A percentile compares a stretch with the other conserved stretches of the same genome.
These are phyloP conservation scores for Mesembrinibis cayennensis DNA, from an alignment of 2,113 vertebrate genomes.

Conservation along the genomic window DNA sequence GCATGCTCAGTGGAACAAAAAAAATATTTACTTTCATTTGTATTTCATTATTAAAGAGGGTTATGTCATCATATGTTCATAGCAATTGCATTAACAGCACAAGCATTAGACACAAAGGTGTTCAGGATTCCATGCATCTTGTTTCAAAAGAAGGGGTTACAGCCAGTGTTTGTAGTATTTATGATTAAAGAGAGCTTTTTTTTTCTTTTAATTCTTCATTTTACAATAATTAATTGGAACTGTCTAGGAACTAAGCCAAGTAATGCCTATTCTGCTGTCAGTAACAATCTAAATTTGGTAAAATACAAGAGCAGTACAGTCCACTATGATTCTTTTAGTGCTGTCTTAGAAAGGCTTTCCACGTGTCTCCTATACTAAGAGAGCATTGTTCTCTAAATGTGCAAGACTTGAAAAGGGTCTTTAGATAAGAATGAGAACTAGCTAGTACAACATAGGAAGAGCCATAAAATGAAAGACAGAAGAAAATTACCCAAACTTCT, in stretches of 20 bases:
- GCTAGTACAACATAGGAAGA: neutral
- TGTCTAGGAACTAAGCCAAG: slow-evolving; percentile 32
- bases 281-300: slow-evolving; percentile 36
- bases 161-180: neutral
- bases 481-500: neutral
- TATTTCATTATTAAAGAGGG: slow-evolving; percentile 15
- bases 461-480: neutral
- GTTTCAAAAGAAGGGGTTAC: neutral
- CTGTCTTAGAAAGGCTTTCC: neutral
- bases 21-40: neutral
- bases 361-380: neutral
- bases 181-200: neutral
- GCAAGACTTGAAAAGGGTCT: neutral
- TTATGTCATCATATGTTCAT: neutral
- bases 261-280: slow-evolving; percentile 15
- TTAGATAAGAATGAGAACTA: slow-evolving; percentile 31
- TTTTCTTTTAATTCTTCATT: neutral
- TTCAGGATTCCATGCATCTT: neutral
- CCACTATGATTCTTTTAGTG: neutral
- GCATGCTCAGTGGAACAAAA: slow-evolving; percentile 17
- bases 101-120: neutral
- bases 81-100: neutral
- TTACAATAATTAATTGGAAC: slow-evolving; percentile 53
- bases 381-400: slow-evolving; percentile 18
- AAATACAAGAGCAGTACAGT: neutral